Conservation (phyloP, 2,888 invertebrate genomes). For the Stenichneumon culpator region DNA sequence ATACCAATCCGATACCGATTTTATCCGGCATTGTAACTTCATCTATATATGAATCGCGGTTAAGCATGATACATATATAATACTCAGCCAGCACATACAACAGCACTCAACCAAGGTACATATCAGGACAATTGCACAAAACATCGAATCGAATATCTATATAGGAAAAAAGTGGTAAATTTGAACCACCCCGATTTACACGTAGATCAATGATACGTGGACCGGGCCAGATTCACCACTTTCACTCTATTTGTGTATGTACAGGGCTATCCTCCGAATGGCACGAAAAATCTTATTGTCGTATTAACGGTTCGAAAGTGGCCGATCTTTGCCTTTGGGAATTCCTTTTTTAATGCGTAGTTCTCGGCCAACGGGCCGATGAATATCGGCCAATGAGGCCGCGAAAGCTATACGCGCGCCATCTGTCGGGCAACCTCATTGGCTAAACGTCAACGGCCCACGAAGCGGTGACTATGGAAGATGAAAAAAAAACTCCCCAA, state of each 20-base stretch:
- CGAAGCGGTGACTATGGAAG: background rate
- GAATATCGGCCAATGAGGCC: background rate
- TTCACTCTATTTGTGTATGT: background rate
- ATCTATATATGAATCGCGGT: slow-evolving; percentile 64
- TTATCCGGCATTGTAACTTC: slow-evolving; percentile 36
- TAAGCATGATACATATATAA: slow-evolving; percentile 75
- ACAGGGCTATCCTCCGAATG: background rate
- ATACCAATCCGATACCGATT: background rate
- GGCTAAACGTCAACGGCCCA: background rate
- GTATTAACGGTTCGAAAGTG: background rate
- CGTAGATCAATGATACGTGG: background rate
- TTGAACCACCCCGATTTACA: background rate
- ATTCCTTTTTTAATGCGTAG: background rate
- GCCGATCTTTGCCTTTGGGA: background rate
- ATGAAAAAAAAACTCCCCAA: background rate
- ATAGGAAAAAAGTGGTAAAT: background rate
- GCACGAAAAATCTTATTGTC: background rate
- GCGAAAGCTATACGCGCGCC: background rate
- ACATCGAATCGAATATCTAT: slow-evolving; percentile 53
- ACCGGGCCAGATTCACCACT: background rate
- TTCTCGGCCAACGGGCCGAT: background rate
- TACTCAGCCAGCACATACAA: slow-evolving; percentile 85
- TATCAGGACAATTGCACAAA: slow-evolving; percentile 74
- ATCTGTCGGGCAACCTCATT: background rate
- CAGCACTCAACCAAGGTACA: slow-evolving; percentile 85